Evolutionary conservation across 2,113 vertebrate genomes (phyloP).

Genomic region (Mormyrus lacerda): DNA sequence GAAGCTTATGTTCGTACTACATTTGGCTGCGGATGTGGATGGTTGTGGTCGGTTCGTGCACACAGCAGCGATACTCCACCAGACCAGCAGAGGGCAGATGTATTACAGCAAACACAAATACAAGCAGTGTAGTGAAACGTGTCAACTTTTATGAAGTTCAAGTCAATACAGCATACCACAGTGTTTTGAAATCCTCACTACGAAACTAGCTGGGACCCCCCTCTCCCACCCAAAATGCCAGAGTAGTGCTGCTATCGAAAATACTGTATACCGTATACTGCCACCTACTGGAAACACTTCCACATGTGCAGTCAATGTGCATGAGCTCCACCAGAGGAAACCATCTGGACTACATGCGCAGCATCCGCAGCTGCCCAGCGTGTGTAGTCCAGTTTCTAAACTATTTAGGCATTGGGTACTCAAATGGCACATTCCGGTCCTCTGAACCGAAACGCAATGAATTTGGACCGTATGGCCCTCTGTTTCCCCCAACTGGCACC

Average conservation of each 20-base stretch:
- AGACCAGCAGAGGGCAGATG: neutral
- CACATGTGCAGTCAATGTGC: neutral
- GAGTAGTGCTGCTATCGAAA: neutral
- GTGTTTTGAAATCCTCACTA: too few species aligned
- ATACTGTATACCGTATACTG: neutral
- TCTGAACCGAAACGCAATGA: neutral
- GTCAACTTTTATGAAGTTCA: neutral
- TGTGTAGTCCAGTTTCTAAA: neutral
- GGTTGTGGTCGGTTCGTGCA: neutral
- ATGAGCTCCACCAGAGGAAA: neutral
- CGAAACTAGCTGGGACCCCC: too few species aligned
- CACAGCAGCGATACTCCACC: neutral
- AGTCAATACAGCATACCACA: neutral
- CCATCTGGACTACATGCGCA: too few species aligned
- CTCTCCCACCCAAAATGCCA: neutral
- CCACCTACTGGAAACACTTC: neutral
- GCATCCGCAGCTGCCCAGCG: neutral
- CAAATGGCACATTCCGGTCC: neutral
- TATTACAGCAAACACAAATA: too few species aligned
- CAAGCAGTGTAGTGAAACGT: neutral
- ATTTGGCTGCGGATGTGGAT: neutral
- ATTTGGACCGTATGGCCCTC: neutral
- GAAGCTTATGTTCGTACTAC: neutral
- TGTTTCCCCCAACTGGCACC: neutral
- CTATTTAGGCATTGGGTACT: neutral